Conservation (phyloP, 2,113 vertebrate species). For the Phyllostomus hastatus region DNA sequence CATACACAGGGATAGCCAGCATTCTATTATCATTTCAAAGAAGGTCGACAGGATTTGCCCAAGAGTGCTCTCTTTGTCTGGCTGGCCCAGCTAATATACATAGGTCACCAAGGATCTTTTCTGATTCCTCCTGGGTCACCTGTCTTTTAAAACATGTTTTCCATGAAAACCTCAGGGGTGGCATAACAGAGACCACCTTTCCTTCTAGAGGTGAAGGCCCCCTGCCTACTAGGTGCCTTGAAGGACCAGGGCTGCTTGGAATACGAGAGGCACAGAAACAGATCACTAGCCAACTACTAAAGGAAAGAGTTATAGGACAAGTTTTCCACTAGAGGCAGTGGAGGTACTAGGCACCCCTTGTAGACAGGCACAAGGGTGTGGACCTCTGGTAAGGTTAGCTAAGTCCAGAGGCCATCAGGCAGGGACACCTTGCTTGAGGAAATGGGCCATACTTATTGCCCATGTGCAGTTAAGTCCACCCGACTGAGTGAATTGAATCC, state of each 20-base stretch:
- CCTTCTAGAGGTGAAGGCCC: not conserved
- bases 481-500: not conserved
- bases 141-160: no score
- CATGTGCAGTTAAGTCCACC: no score
- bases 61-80: not conserved
- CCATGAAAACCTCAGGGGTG: not conserved
- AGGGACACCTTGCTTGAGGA: not conserved
- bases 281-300: not conserved
- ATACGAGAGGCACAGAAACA: not conserved
- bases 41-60: no score
- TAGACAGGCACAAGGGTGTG: not conserved
- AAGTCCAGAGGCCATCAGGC: not conserved
- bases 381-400: not conserved
- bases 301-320: not conserved
- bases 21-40: not conserved
- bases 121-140: no score
- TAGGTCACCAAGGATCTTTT: no score
- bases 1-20: not conserved
- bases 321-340: not conserved
- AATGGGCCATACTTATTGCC: no score
- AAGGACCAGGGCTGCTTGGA: not conserved
- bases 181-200: not conserved
- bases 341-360: not conserved
- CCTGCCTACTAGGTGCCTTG: not conserved
- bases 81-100: not conserved